Conservation (phyloP, 2,113 vertebrate species). For the Psophia crepitans region DNA sequence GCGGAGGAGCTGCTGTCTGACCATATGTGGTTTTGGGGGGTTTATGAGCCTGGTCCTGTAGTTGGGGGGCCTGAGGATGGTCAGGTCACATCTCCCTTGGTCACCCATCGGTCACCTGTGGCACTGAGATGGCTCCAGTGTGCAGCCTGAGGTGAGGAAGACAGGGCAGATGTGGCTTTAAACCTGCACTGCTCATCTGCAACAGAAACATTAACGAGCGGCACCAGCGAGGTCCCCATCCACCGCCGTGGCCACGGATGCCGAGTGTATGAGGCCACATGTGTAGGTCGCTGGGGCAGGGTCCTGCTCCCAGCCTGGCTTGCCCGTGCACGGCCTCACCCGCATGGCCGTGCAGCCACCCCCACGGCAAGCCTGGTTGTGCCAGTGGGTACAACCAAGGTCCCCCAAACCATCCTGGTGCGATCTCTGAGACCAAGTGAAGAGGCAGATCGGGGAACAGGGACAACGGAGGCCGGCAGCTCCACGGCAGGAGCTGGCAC, state of each 20-base stretch:
- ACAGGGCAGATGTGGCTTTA: neutral
- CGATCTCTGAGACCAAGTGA: neutral
- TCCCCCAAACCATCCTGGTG: neutral
- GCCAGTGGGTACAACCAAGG: neutral
- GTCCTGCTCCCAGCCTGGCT: neutral
- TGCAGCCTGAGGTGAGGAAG: neutral
- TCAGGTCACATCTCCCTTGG: neutral
- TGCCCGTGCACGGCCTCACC: neutral
- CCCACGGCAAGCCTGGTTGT: neutral
- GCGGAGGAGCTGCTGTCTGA: neutral
- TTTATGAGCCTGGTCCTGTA: neutral
- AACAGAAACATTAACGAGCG: neutral
- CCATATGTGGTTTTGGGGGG: fast-evolving
- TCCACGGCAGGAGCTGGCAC: neutral
- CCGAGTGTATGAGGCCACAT: fast-evolving
- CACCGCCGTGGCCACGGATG: fast-evolving
- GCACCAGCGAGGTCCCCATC: neutral
- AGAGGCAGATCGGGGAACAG: neutral
- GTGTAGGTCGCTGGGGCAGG: neutral
- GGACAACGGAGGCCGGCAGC: neutral
- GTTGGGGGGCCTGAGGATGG: neutral
- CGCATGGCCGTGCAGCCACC: fast-evolving
- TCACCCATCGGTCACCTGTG: neutral
- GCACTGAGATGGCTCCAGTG: neutral
- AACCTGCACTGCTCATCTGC: neutral